Evolutionary conservation across 2,888 invertebrate genomes (phyloP).

Genomic region (Alentia gelatinosa): DNA sequence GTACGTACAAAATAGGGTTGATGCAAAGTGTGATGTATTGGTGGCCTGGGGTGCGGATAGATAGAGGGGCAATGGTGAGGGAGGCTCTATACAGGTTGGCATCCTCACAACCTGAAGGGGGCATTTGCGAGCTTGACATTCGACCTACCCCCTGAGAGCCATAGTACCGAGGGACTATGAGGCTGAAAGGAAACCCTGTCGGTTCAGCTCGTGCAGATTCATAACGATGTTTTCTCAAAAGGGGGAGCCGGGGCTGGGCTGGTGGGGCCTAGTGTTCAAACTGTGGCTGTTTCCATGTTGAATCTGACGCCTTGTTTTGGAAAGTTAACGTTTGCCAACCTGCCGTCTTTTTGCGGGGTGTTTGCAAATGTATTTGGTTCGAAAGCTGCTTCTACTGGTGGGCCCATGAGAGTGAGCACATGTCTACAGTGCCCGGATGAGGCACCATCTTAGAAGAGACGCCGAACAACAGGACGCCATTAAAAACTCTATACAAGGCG

Average conservation of each 20-base stretch:
- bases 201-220: slow-evolving; percentile 38
- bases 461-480: not conserved
- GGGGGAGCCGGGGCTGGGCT: not conserved
- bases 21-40: no score
- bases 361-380: slow-evolving; percentile 46
- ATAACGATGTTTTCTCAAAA: slow-evolving; percentile 16
- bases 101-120: not conserved
- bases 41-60: no score
- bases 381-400: slow-evolving; percentile 45
- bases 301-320: slow-evolving; percentile 39
- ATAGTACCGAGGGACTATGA: not conserved
- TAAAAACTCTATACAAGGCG: not conserved
- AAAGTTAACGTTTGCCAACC: slow-evolving; percentile 24
- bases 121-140: not conserved
- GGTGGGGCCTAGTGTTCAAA: not conserved
- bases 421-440: slow-evolving; percentile 2
- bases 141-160: not conserved
- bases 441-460: not conserved
- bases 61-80: not conserved
- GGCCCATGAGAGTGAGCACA: not conserved
- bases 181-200: not conserved
- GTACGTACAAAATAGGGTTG: no score
- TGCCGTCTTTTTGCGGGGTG: slow-evolving; percentile 5
- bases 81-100: not conserved
- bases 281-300: slow-evolving; percentile 24